Evolutionary conservation across 2,888 invertebrate species (phyloP).

Genomic region (Rotaria socialis): DNA sequence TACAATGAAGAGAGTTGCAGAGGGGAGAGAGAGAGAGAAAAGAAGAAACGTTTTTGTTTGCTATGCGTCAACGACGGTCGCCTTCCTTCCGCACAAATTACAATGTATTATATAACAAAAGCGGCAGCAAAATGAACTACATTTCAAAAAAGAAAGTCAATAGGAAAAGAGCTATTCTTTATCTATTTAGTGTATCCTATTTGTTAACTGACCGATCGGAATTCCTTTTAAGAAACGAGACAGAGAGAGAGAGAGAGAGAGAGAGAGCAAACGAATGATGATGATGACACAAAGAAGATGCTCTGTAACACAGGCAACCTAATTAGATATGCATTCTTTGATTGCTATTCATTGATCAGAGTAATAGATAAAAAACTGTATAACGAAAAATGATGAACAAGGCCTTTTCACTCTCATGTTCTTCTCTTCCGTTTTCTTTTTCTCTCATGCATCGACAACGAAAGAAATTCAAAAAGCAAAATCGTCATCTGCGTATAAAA

Average conservation of each 20-base stretch:
- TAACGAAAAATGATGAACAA: not conserved
- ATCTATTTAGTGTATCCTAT: not conserved
- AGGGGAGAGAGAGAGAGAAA: not conserved
- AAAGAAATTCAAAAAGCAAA: not conserved
- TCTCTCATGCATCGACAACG: not conserved
- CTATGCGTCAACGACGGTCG: slow-evolving; percentile 1
- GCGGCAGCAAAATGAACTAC: not conserved
- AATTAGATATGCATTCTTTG: not conserved
- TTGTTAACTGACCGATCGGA: not conserved
- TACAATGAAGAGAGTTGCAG: not conserved
- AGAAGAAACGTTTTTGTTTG: slow-evolving; percentile 13
- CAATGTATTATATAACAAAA: not conserved
- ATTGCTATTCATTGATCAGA: not conserved
- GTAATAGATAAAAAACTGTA: not conserved
- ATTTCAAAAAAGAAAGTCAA: not conserved
- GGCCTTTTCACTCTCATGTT: not conserved
- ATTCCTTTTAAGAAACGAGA: not conserved
- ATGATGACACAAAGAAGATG: not conserved
- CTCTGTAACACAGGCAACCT: not conserved
- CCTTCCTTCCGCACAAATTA: slow-evolving; percentile 8
- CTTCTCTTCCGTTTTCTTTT: not conserved
- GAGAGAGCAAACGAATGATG: not conserved
- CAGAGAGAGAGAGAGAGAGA: not conserved
- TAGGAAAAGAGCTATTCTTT: not conserved
- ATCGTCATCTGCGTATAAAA: not conserved